phyloP scores from a whole-genome alignment of 2,888 invertebrate species.

The Hylaea fasciaria region DNA sequence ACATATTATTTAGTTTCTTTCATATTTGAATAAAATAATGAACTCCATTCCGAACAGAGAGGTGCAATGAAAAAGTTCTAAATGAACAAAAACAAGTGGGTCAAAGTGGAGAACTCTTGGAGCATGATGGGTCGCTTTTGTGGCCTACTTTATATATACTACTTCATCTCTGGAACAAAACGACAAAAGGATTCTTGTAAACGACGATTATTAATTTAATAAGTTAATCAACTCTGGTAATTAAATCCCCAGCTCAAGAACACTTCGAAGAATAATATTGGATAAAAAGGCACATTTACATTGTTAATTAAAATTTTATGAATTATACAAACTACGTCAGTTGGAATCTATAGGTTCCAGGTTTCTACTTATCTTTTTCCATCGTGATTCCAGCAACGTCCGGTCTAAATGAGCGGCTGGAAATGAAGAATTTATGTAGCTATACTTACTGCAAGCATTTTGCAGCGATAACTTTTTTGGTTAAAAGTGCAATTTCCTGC shows the following conservation, averaged over 20 bases:
- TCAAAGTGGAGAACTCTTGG: slow-evolving; percentile 42
- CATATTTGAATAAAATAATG: not conserved
- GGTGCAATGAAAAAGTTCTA: slow-evolving; percentile 40
- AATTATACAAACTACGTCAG: not conserved
- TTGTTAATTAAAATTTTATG: not conserved
- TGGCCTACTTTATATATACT: slow-evolving; percentile 47
- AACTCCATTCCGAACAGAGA: slow-evolving; percentile 36
- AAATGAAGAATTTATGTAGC: slow-evolving; percentile 21
- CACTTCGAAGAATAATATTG: slow-evolving; percentile 5
- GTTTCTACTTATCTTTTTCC: slow-evolving; percentile 9
- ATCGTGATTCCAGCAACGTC: slow-evolving; percentile 10
- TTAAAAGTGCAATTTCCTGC: slow-evolving; percentile 48
- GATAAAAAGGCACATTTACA: not conserved
- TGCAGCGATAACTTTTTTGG: slow-evolving; percentile 31
- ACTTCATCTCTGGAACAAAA: slow-evolving; percentile 23
- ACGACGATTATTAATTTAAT: slow-evolving; percentile 39
- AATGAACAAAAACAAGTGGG: slow-evolving; percentile 48
- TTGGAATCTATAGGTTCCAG: not conserved
- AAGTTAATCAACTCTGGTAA: slow-evolving; percentile 43
- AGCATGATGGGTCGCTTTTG: slow-evolving; percentile 53
- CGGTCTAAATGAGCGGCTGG: slow-evolving; percentile 27
- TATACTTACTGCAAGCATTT: slow-evolving; percentile 27
- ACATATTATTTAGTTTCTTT: not conserved
- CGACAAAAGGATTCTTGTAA: slow-evolving; percentile 37
- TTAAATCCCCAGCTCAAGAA: slow-evolving; percentile 28